Evolutionary conservation across 2,888 invertebrate species (phyloP).

Genomic region (Sceliomorpha sp.): DNA sequence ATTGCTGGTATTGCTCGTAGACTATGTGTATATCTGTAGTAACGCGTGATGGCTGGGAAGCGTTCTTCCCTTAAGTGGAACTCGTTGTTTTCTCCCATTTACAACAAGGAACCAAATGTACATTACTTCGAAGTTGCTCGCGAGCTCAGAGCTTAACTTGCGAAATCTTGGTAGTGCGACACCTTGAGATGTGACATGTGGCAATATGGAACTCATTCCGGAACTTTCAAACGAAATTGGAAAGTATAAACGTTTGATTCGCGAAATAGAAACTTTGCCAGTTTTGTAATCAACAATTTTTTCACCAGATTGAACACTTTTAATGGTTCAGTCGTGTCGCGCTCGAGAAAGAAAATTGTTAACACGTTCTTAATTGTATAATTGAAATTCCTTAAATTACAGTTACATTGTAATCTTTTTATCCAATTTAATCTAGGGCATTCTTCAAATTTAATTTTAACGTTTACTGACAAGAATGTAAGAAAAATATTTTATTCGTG

Average conservation of each 20-base stretch:
- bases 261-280: conserved; percentile 4
- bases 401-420: no score
- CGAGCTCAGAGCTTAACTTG: conserved; percentile 1
- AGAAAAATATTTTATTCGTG: no score
- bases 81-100: conserved; percentile 36
- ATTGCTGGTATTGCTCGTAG: conserved; percentile 17
- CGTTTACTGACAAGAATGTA: no score
- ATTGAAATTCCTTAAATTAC: no score
- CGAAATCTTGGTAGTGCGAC: conserved; percentile 14
- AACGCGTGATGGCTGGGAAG: conserved; percentile 16
- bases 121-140: conserved; percentile 5
- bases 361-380: no score
- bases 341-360: no score
- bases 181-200: conserved; percentile 11
- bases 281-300: no score
- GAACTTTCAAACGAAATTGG: conserved; percentile 21
- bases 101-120: conserved; percentile 8
- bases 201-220: conserved; percentile 38
- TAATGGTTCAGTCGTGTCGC: no score
- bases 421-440: no score
- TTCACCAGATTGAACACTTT: no score
- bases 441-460: no score
- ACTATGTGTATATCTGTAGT: conserved; percentile 28
- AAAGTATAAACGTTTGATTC: conserved; percentile 32
- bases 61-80: conserved; percentile 27